Conservation (phyloP, 2,113 vertebrate genomes). For the Psilopogon haemacephalus region DNA sequence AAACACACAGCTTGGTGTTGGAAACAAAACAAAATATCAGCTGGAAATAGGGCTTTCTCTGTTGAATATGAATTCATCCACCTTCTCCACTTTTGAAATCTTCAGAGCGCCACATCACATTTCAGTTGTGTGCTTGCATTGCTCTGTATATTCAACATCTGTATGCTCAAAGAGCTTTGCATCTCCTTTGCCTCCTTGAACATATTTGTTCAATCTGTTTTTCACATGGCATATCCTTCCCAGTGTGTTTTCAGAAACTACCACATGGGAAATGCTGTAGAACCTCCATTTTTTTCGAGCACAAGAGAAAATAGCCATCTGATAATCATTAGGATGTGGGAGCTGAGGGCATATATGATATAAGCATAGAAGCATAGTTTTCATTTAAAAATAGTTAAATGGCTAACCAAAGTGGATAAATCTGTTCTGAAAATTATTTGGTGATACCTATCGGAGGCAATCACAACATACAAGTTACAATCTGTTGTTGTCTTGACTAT, state of each 20-base stretch:
- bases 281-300: background rate
- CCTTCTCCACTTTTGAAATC: background rate
- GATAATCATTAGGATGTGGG: conserved; percentile 44
- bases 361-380: conserved; percentile 21
- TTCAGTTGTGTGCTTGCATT: background rate
- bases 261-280: background rate
- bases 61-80: background rate
- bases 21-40: background rate
- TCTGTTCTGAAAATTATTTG: conserved; percentile 34
- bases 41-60: background rate
- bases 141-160: background rate
- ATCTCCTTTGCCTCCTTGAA: background rate
- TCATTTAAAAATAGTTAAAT: conserved; percentile 5
- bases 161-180: background rate
- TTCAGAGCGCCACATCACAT: background rate
- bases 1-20: background rate
- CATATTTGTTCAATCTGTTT: background rate
- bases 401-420: background rate
- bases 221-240: background rate
- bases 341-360: conserved; percentile 2
- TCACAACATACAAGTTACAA: conserved; percentile 35
- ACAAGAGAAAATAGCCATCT: conserved; percentile 29
- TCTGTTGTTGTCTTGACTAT: conserved; percentile 19
- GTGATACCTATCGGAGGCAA: conserved; percentile 43
- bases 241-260: background rate